phyloP scores from a whole-genome alignment of 1,140 invertebrate genomes.

The Caenorhabditis inopinata region DNA sequence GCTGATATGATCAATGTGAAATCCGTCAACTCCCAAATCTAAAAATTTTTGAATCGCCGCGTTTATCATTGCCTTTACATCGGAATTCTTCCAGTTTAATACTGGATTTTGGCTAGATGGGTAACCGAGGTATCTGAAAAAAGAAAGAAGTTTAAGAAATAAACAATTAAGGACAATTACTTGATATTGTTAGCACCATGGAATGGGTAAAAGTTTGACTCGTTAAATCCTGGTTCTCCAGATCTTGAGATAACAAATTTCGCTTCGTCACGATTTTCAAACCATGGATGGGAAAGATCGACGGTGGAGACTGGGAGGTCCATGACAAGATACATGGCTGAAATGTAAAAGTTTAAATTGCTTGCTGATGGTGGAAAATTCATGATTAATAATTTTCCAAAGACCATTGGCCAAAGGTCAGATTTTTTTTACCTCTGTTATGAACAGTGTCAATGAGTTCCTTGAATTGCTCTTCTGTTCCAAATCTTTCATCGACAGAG shows the following conservation, averaged over 20 bases:
- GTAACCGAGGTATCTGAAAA: slow-evolving; percentile 36
- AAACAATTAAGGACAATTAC: not conserved
- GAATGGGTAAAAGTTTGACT: slow-evolving; percentile 23
- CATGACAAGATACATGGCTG: slow-evolving; percentile 51
- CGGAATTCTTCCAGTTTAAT: slow-evolving; percentile 44
- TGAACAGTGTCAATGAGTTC: slow-evolving; percentile 58
- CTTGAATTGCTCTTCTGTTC: slow-evolving; percentile 56
- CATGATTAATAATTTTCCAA: not conserved
- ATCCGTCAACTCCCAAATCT: slow-evolving; percentile 47
- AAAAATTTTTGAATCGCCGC: slow-evolving; percentile 38
- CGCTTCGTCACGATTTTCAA: not conserved
- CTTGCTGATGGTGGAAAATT: too few species aligned
- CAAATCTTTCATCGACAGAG: slow-evolving; percentile 54
- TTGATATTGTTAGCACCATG: not conserved
- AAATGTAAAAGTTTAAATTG: too few species aligned
- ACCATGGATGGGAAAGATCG: slow-evolving; percentile 41
- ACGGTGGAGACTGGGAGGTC: slow-evolving; percentile 48
- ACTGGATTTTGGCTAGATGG: slow-evolving; percentile 33
- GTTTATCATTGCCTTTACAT: slow-evolving; percentile 43
- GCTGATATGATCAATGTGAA: slow-evolving; percentile 47
- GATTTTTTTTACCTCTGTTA: slow-evolving; percentile 17
- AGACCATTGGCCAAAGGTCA: not conserved
- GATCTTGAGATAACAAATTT: slow-evolving; percentile 1
- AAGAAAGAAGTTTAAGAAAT: not conserved
- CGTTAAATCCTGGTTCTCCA: slow-evolving; percentile 8